Base-by-base conservation (phyloP, 2,113 vertebrate genomes). In the Myiozetetes cayanensis region DNA sequence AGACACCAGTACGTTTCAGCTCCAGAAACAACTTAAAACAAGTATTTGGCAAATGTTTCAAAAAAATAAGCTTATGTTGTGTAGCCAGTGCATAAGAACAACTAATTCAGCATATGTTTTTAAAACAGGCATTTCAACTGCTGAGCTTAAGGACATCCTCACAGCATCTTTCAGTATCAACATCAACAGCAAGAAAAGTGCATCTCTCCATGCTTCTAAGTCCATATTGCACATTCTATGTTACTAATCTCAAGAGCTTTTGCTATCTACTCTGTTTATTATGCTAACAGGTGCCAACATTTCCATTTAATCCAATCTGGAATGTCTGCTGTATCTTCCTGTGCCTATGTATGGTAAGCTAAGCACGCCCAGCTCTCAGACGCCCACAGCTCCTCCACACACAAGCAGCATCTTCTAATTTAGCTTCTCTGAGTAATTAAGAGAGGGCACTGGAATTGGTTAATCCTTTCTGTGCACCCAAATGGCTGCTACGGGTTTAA, bases 261-360 rank as follows among this genome's bases (percentile, higher is more conserved):
- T 67, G 21, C 80, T 56, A 44, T 73, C 58, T 94, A 27, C 78
- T 59, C 63, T 17, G 49, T 93, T 89, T 85, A 84, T 91, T 85
- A 87, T 22, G 41, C 70, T 82, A 87, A 68, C 89, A 93, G 85
- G 85, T 93, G 85, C 81, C 85, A 95, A 91, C 90, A 85, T 75
- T 87, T 89, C 74, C 70, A 91, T 78, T 93, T 89, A 71, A 96
- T 89, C 77, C 95, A 87, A 61, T 87, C 90, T 90, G 95, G 87
- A 75, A 85, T 70, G 92, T 90, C 87, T 94, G 67, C 78, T 89
- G 23, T 56, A 71, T 71, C 77, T 91, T 56, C 21, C 87, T 68
- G 47, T 65, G 81, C 14, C 90, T 87, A 52, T 76, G 87, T 70
- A 83, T 62, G 88, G 88, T 70, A 80, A 93, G 63, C 44, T 68